A percentile compares a stretch with the other conserved stretches of the same genome.
Evolutionary conservation across 2,888 invertebrate genomes (phyloP).

Genomic region (Smittia sp.): DNA sequence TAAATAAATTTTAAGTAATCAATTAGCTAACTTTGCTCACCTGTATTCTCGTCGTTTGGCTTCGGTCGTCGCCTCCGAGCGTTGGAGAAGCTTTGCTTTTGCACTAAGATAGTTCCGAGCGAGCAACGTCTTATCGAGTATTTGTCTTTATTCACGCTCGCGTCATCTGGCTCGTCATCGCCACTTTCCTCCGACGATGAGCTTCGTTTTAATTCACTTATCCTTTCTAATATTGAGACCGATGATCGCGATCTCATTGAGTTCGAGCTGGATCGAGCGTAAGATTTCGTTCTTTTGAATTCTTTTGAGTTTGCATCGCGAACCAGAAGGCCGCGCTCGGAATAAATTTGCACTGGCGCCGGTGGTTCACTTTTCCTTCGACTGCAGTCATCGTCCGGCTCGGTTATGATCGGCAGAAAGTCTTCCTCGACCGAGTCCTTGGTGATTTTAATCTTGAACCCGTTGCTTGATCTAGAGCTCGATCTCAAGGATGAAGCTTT

Average conservation of each 20-base stretch:
- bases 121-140: conserved; percentile 56
- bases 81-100: conserved; percentile 54
- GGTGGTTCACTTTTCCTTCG: background rate
- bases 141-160: background rate
- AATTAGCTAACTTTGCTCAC: conserved; percentile 25
- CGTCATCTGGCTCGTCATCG: background rate
- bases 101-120: conserved; percentile 57
- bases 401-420: background rate
- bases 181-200: conserved; percentile 45
- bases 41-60: background rate
- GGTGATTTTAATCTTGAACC: conserved; percentile 6
- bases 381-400: background rate
- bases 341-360: conserved; percentile 42
- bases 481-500: conserved; percentile 10
- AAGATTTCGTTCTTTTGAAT: conserved; percentile 37
- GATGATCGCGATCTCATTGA: conserved; percentile 44
- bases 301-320: conserved; percentile 44
- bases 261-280: conserved; percentile 34
- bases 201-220: conserved; percentile 50
- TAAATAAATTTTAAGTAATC: background rate
- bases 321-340: conserved; percentile 42
- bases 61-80: conserved; percentile 47
- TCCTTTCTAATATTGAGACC: conserved; percentile 50
- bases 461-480: background rate
- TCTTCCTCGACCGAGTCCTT: background rate